phyloP scores from a whole-genome alignment of 2,113 vertebrate genomes.

The Corythaixoides concolor region DNA sequence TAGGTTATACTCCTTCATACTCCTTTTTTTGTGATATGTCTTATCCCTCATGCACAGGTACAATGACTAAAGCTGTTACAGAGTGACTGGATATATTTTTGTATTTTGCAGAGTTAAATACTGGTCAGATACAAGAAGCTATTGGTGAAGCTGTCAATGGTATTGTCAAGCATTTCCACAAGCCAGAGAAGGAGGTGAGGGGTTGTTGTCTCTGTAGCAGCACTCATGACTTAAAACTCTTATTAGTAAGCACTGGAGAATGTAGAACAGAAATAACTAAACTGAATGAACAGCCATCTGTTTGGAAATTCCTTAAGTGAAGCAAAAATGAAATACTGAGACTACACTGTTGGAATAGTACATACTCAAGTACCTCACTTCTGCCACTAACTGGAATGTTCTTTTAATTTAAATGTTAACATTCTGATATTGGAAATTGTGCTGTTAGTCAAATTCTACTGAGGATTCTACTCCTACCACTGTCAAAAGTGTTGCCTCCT shows the following conservation, averaged over 20 bases:
- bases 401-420: background rate
- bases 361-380: background rate
- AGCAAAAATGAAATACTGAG: background rate
- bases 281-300: background rate
- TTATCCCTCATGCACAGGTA: background rate
- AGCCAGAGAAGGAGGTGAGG: slow-evolving; percentile 98
- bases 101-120: slow-evolving; percentile 89
- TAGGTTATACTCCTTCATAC: background rate
- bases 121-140: slow-evolving; percentile 98
- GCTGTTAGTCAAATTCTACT: background rate
- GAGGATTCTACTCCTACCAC: background rate
- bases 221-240: background rate
- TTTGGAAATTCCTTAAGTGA: background rate
- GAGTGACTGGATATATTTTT: background rate
- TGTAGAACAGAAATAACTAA: background rate
- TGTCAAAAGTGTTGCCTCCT: background rate
- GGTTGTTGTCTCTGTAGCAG: background rate
- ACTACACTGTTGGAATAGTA: background rate
- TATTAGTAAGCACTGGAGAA: background rate
- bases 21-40: background rate
- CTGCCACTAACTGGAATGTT: background rate
- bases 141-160: slow-evolving; percentile 98
- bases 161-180: slow-evolving; percentile 99
- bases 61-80: background rate
- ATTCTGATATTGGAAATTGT: background rate